A percentile compares a stretch with the other conserved stretches of the same genome.
phyloP scores from a whole-genome alignment of 1,140 invertebrate genomes.

The Araneus ventricosus region DNA sequence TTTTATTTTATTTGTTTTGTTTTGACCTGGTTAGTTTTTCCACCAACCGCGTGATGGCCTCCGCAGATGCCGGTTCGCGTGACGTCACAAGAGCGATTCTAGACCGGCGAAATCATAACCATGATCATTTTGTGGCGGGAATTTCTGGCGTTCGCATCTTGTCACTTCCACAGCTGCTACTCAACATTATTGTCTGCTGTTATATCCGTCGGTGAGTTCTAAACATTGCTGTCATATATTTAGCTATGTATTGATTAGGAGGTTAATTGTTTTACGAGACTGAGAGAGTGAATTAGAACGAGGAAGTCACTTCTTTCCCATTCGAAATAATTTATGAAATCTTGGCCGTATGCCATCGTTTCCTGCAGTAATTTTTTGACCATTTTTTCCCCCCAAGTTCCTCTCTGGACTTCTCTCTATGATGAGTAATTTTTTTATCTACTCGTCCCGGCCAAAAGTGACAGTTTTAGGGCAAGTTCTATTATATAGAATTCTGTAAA shows the following conservation, averaged over 20 bases:
- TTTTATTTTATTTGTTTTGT: neutral
- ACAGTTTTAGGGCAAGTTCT: too few relatives aligned
- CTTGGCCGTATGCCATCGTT: slow-evolving; percentile 30
- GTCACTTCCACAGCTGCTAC: neutral
- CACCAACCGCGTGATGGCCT: slow-evolving; percentile 49
- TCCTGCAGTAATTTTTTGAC: neutral
- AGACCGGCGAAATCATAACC: slow-evolving; percentile 14
- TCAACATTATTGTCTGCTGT: neutral
- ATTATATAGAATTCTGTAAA: too few relatives aligned
- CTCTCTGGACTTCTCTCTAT: too few relatives aligned
- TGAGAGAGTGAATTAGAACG: neutral
- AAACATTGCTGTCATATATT: neutral
- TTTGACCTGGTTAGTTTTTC: slow-evolving; percentile 35
- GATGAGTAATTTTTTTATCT: too few relatives aligned
- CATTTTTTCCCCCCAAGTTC: too few relatives aligned
- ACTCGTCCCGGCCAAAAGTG: too few relatives aligned
- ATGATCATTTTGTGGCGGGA: slow-evolving; percentile 38
- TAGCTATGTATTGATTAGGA: neutral
- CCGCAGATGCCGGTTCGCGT: neutral
- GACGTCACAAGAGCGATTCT: slow-evolving; percentile 1
- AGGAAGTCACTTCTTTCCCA: neutral
- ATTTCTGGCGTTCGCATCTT: neutral
- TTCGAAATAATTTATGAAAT: neutral
- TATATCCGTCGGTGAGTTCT: neutral
- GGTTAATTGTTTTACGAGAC: neutral